Base-by-base conservation (phyloP, 1,140 invertebrate genomes). In the Sminthurides bifidus region DNA sequence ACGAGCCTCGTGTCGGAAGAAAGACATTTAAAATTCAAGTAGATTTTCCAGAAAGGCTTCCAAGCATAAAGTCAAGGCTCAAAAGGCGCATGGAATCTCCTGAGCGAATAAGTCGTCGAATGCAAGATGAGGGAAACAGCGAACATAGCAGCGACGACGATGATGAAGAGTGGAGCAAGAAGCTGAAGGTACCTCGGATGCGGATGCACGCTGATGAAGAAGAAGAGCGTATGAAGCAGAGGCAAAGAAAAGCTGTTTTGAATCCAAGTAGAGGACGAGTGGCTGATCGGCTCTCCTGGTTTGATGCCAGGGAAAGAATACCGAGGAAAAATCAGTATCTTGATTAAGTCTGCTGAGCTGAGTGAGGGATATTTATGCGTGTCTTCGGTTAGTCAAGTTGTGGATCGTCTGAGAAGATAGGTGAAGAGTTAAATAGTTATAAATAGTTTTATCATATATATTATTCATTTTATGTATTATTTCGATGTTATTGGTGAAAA, bases 171-270 rank as follows among this genome's bases (percentile, higher is more conserved):
- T 78, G 78, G 77, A 75, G 72, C 52, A 76, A 72, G 52, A 77
- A 78, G 64, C 78, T 74, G 23, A 85, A 84, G 72, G 70, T 77
- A 31, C 77, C 81, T 1, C 71, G 81, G 61, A 87, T 87, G 84
- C 74, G 83, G 68, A 89, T 89, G 86, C 83, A 84, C 69, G 86
- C 86, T n/a, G 86, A 89, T 72, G 85, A 87, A 66, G 82, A 86
- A 69, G 84, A 86, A 68, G 76, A 78, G 59, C 81, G 80, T 67
- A 72, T 75, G 41, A 43, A 43, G 17, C 15, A 43, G 10, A n/a
- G n/a, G n/a, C n/a, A n/a, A n/a, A n/a, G n/a, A n/a, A n/a, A n/a
- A n/a, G n/a, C n/a, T n/a, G n/a, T n/a, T n/a, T n/a, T n/a, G n/a
- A n/a, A n/a, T n/a, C n/a, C n/a, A n/a, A n/a, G n/a, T n/a, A n/a